A percentile compares a stretch with the other conserved stretches of the same genome.
Evolutionary conservation across 2,113 vertebrate genomes (phyloP).

Genomic region (Xenopus laevis): DNA sequence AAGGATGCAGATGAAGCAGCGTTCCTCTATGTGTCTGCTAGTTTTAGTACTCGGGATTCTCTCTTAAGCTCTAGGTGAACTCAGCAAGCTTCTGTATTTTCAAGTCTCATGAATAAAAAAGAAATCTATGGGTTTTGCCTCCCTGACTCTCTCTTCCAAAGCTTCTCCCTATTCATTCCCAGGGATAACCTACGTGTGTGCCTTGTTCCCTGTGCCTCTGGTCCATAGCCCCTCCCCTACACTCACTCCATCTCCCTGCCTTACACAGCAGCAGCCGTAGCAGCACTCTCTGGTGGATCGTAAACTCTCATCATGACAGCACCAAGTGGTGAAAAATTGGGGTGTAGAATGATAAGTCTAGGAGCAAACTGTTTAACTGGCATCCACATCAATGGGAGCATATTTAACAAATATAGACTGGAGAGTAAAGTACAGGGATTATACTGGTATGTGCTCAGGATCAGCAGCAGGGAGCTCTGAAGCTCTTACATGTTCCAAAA

Average conservation of each 20-base stretch:
- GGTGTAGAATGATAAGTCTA: background rate
- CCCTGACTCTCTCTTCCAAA: constrained; percentile 16
- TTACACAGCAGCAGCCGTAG: background rate
- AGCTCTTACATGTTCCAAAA: too few species aligned
- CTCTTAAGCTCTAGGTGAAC: background rate
- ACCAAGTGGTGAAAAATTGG: constrained; percentile 16
- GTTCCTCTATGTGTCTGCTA: background rate
- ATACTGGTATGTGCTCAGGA: too few species aligned
- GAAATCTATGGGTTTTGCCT: constrained; percentile 10
- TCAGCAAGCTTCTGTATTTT: background rate
- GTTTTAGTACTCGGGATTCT: too few species aligned
- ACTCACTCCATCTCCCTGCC: background rate
- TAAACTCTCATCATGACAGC: constrained; percentile 14
- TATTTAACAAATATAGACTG: too few species aligned
- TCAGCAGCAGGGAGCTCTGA: too few species aligned
- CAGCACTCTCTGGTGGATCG: background rate
- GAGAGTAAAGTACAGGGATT: too few species aligned
- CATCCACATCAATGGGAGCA: too few species aligned
- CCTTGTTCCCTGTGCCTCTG: constrained; percentile 13
- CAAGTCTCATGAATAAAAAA: background rate
- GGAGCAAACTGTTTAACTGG: background rate
- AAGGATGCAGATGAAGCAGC: background rate
- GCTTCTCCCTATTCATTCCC: constrained; percentile 25
- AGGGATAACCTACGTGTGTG: constrained; percentile 23
- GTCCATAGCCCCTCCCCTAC: constrained; percentile 1